These are phyloP conservation scores for Tursiops truncatus DNA, from an alignment of 2,113 vertebrate species.

Conservation along the genomic window DNA sequence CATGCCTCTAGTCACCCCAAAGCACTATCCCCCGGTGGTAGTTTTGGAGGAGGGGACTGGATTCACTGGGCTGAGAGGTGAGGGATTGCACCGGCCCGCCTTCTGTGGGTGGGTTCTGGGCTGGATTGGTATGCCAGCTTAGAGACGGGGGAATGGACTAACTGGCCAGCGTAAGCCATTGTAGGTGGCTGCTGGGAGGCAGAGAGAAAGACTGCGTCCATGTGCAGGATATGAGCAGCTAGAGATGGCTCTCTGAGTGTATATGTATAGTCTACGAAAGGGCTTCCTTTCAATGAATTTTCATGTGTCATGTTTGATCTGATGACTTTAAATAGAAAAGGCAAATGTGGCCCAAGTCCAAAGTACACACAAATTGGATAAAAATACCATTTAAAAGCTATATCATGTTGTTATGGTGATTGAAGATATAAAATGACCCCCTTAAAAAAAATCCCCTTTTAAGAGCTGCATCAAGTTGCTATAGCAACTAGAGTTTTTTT, in stretches of 20 bases:
- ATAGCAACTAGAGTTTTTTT: constrained; percentile 75
- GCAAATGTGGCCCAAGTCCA: constrained; percentile 65
- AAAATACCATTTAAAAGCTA: constrained; percentile 77
- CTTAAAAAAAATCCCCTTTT: constrained; percentile 67
- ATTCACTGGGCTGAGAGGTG: neutral
- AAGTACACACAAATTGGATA: constrained; percentile 68
- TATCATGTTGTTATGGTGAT: constrained; percentile 80
- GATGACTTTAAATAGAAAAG: constrained; percentile 72
- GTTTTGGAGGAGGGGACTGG: neutral
- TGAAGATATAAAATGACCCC: constrained; percentile 78
- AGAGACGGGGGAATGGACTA: neutral
- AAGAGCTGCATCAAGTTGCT: constrained; percentile 77
- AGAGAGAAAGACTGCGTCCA: neutral
- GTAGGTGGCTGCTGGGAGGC: neutral
- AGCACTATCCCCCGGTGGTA: neutral
- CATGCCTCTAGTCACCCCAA: neutral
- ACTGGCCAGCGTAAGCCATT: neutral
- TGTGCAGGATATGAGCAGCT: constrained; percentile 11
- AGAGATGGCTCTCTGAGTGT: neutral
- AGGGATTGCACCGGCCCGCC: neutral
- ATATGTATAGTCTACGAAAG: constrained; percentile 13
- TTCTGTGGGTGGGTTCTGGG: neutral
- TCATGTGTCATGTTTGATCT: constrained; percentile 70
- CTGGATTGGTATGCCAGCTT: neutral
- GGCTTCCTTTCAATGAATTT: constrained; percentile 61